These are phyloP conservation scores for Helogale parvula DNA, from an alignment of 2,113 vertebrate species.

Conservation along the genomic window DNA sequence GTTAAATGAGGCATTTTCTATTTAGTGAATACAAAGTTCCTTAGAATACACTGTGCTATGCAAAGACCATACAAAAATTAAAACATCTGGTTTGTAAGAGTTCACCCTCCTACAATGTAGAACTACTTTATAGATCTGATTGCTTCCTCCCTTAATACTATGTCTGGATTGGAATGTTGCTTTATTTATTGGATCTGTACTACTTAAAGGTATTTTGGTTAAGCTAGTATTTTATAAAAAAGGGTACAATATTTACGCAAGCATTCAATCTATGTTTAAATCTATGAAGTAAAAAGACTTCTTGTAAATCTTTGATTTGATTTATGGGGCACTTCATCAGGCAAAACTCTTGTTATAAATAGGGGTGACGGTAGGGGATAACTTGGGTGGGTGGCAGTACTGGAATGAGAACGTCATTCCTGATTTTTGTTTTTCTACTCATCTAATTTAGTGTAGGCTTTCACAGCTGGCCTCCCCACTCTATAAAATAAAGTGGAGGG, in stretches of 20 bases:
- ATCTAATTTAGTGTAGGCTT: conserved; percentile 57
- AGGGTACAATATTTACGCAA: conserved; percentile 67
- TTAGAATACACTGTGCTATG: neutral
- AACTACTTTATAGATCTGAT: conserved; percentile 58
- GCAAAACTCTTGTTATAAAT: conserved; percentile 47
- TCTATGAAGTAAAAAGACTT: conserved; percentile 49
- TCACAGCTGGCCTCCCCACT: conserved; percentile 30
- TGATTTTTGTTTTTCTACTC: conserved; percentile 58
- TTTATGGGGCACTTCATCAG: conserved; percentile 60
- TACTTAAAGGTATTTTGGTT: conserved; percentile 62
- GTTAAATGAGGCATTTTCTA: conserved; percentile 34
- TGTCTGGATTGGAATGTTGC: conserved; percentile 63
- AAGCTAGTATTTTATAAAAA: conserved; percentile 61
- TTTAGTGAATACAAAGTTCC: neutral
- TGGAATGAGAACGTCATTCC: conserved; percentile 32
- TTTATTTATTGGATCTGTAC: conserved; percentile 71
- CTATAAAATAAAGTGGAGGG: conserved; percentile 58
- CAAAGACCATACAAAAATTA: conserved; percentile 42
- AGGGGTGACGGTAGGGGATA: neutral
- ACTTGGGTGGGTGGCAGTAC: conserved; percentile 3
- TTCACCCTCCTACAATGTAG: neutral
- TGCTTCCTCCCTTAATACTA: conserved; percentile 45
- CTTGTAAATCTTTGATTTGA: conserved; percentile 70
- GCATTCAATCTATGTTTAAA: conserved; percentile 67
- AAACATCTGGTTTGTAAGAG: conserved; percentile 38